Base-by-base conservation (phyloP, 2,888 invertebrate genomes). In the Carpatolechia fugitivella region DNA sequence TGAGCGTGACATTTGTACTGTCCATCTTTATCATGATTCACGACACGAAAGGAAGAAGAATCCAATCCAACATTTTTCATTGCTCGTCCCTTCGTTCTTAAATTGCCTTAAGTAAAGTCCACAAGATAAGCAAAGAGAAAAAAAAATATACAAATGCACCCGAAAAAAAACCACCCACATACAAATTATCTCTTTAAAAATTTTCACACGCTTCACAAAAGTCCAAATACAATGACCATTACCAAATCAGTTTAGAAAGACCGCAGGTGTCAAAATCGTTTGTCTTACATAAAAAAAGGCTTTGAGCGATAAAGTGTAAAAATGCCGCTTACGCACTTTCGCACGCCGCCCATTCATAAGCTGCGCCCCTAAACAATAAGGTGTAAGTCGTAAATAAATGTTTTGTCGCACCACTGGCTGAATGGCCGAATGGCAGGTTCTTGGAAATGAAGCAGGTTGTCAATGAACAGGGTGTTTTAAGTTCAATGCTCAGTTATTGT, bases 251-350 rank as follows among this genome's bases (percentile, higher is more conserved):
- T 44, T 14, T 6, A 24, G 35, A 33, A 50, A 49, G 18, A 53
- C 58, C 58, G 51, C 58, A 58, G 58, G 58, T 48, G 58, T 53
- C 55, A 58, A 50, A 54, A 50, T 29, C 52, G 30, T 50, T 56
- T 53, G 56, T 53, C 33, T 36, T 18, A 41, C 20, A 49, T 51
- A 51, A 50, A 50, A 30, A 44, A 7, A 47, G 24, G 33, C 30
- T 29, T 10, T 7, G 30, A n/a, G 13, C 16, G n/a, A 24, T 24
- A 44, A 44, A 20, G 40, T 40, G 40, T 40, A 40, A 20, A 44
- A 44, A 44, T 44, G 44, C 29, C 16, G 24, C 33, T 46, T 33
- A 38, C 47, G 31, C 33, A 49, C 33, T 54, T 51, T 51, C 44
- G 44, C 44, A 20, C 18, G 44, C 44, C 44, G 44, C 44, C 44